phyloP scores from a whole-genome alignment of 2,797 vertebrate genomes.

The Ataeniobius toweri region DNA sequence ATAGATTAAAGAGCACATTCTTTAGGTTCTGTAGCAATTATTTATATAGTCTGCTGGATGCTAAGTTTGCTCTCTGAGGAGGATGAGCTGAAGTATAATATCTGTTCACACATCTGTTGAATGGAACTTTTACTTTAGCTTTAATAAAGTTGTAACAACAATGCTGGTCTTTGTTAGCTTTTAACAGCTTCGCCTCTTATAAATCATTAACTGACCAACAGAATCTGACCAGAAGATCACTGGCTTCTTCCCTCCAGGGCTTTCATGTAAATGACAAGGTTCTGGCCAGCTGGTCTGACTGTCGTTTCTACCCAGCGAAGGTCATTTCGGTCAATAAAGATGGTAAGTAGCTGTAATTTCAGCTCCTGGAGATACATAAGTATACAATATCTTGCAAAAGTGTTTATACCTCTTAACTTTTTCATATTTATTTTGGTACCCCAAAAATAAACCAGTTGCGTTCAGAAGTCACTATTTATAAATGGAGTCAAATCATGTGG shows the following conservation, averaged over 20 bases:
- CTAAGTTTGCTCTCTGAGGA: too few species aligned
- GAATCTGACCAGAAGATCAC: background rate
- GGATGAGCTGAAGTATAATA: background rate
- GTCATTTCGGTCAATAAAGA: slow-evolving; percentile 93
- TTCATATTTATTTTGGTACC: background rate
- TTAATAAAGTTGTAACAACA: background rate
- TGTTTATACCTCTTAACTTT: background rate
- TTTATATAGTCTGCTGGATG: background rate
- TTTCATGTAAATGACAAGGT: slow-evolving; percentile 94
- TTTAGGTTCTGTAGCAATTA: background rate
- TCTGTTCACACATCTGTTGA: background rate
- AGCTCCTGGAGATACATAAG: background rate
- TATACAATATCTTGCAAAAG: background rate
- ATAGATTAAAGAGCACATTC: background rate
- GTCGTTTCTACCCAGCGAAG: slow-evolving; percentile 95
- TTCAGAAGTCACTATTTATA: background rate
- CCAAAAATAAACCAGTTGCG: background rate
- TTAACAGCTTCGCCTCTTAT: background rate
- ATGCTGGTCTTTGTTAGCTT: background rate
- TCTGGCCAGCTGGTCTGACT: slow-evolving; percentile 95
- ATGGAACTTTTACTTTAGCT: background rate
- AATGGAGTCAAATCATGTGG: background rate
- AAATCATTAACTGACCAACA: background rate
- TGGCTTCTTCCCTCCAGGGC: slow-evolving; percentile 73
- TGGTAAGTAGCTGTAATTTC: slow-evolving; percentile 76